These are phyloP conservation scores for Copsychus sechellarum DNA, from an alignment of 2,113 vertebrate species.

Conservation along the genomic window DNA sequence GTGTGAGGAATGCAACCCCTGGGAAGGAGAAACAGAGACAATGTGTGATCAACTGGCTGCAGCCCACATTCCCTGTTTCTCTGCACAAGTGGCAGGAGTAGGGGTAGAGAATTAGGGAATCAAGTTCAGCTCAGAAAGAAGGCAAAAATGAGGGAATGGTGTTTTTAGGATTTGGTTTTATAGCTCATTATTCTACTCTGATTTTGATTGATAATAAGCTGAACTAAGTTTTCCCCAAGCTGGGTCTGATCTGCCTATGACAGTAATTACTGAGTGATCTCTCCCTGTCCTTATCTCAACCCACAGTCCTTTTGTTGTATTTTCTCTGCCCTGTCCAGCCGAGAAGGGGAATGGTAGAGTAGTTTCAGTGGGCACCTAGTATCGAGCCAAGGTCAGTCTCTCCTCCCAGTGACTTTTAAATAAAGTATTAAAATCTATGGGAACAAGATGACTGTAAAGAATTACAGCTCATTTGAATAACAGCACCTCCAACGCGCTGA, in stretches of 20 bases:
- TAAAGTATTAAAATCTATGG: not conserved
- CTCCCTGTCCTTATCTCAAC: not conserved
- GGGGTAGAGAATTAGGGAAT: not conserved
- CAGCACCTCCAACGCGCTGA: not conserved
- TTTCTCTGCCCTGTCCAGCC: not conserved
- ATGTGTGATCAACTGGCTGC: not conserved
- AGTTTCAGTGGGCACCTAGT: not conserved
- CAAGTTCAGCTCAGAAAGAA: not conserved
- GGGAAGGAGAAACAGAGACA: not conserved
- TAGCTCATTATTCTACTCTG: not conserved
- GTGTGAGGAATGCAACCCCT: not conserved
- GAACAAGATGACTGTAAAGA: slow-evolving; percentile 14
- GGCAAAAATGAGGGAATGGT: not conserved
- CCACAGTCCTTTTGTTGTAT: not conserved
- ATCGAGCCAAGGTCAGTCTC: not conserved
- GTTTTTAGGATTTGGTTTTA: not conserved
- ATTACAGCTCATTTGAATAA: slow-evolving; percentile 37
- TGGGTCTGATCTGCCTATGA: not conserved
- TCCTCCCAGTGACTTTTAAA: not conserved
- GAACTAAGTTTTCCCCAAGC: not conserved
- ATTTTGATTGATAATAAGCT: not conserved
- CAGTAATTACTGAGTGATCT: not conserved
- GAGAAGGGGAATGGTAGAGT: not conserved
- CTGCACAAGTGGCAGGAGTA: not conserved
- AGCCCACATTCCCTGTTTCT: not conserved